Conservation (phyloP, 2,888 invertebrate species). For the Watsonalla cultraria region DNA sequence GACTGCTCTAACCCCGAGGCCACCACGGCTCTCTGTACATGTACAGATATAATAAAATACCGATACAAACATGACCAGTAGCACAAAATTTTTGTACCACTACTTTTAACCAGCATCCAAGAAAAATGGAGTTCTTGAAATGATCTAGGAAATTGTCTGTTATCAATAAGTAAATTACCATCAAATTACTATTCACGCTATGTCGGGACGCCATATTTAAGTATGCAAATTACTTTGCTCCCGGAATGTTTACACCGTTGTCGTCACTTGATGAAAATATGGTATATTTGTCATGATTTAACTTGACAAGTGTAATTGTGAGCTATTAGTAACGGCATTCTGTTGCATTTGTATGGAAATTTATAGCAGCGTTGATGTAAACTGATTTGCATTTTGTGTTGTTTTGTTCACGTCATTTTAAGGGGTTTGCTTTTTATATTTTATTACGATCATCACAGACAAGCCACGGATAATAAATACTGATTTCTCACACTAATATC, state of each 20-base stretch:
- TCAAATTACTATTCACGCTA: not conserved
- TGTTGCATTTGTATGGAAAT: not conserved
- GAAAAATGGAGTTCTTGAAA: too few species aligned
- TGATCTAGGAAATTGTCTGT: too few species aligned
- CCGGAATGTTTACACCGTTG: slow-evolving; percentile 13
- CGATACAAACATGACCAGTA: too few species aligned
- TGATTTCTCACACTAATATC: too few species aligned
- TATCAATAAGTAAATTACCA: not conserved
- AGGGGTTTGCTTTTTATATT: not conserved
- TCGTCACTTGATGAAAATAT: slow-evolving; percentile 16
- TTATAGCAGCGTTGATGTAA: not conserved
- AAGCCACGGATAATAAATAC: too few species aligned
- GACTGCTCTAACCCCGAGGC: too few species aligned
- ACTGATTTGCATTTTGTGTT: not conserved
- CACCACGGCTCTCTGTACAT: too few species aligned
- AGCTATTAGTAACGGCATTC: not conserved
- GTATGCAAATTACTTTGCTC: slow-evolving; percentile 2
- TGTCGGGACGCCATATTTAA: not conserved
- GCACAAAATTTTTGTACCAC: too few species aligned
- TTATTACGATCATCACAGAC: not conserved
- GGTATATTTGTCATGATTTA: slow-evolving; percentile 4
- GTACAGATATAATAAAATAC: too few species aligned
- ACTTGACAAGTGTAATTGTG: not conserved
- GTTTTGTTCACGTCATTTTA: not conserved
- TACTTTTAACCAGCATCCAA: too few species aligned